phyloP scores from a whole-genome alignment of 1,140 invertebrate genomes.

The Rhagoletis zephyria region DNA sequence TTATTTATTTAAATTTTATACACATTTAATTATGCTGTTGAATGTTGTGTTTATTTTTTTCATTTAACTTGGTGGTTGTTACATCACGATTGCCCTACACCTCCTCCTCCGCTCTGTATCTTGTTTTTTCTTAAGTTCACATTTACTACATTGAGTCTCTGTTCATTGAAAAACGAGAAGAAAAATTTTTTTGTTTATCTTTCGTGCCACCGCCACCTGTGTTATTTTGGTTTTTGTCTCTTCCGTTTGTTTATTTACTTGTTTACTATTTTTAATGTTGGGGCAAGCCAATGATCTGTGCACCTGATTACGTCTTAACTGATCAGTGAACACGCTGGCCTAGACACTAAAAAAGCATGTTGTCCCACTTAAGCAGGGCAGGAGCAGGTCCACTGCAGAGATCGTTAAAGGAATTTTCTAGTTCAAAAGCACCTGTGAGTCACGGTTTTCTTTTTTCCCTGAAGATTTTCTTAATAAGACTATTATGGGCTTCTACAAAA shows the following conservation, averaged over 20 bases:
- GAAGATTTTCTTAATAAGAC: no score
- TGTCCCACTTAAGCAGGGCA: no score
- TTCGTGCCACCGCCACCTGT: neutral
- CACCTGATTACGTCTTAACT: neutral
- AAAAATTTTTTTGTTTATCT: slow-evolving; percentile 6
- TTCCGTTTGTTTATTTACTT: neutral
- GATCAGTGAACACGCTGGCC: no score
- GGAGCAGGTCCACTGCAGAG: no score
- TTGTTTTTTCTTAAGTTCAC: neutral
- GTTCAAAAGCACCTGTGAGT: no score
- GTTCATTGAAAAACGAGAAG: neutral
- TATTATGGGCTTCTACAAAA: no score
- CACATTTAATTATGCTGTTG: slow-evolving; percentile 18
- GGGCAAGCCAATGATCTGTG: neutral
- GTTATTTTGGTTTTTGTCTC: neutral
- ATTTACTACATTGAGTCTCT: neutral
- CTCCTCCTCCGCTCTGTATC: neutral
- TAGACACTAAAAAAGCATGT: no score
- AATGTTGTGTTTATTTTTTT: neutral
- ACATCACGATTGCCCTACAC: neutral
- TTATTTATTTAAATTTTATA: slow-evolving; percentile 51
- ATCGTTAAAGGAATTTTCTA: no score
- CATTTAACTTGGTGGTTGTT: neutral
- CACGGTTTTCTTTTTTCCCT: no score
- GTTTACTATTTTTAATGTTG: neutral